Base-by-base conservation (phyloP, 2,888 invertebrate species). In the Himalopsyche tibetana region DNA sequence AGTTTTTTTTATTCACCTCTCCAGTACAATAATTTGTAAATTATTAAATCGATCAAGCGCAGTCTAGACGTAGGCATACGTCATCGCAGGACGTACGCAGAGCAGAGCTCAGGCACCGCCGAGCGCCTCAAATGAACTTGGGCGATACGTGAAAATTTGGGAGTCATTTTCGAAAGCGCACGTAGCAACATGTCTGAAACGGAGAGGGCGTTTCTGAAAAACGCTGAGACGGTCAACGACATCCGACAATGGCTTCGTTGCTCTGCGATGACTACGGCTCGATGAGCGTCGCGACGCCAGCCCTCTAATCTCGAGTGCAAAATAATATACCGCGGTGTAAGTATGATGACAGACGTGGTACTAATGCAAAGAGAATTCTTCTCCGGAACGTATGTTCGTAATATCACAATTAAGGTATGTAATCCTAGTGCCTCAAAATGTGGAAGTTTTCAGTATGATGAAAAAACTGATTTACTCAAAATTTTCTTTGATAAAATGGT, bases 151-250 rank as follows among this genome's bases (percentile, higher is more conserved):
- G 74, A 74, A 74, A 63, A 36, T 74, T 74, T 36, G 74, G 74
- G 38, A 74, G 74, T 36, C 74, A 74, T 74, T 74, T 74, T 74
- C 74, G 38, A 12, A 74, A 36, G 28, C 38, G 36, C 74, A 38
- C 63, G 19, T 63, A 63, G 36, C 11, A 36, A 38, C 36, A 38
- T 74, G 38, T 12, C 19, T 36, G 74, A 15, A 36, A 36, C 19
- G 74, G 38, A 12, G 36, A 36, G 19, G 74, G 74, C 56, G 80
- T 84, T 51, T 55, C 80, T 84, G 84, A 84, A 84, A 84, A 81
- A 80, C 42, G 40, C 79, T 83, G 63, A 80, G 45, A 56, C 84
- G 84, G 84, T 84, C 84, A 84, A 84, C 84, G 84, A 84, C 84
- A 80, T 80, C 81, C 56, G 15, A 45, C 80, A 81, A 80, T 81